Evolutionary conservation across 2,113 vertebrate species (phyloP), one percentile per base, ranked within the genome.

Genomic region (Carlito syrichta): DNA sequence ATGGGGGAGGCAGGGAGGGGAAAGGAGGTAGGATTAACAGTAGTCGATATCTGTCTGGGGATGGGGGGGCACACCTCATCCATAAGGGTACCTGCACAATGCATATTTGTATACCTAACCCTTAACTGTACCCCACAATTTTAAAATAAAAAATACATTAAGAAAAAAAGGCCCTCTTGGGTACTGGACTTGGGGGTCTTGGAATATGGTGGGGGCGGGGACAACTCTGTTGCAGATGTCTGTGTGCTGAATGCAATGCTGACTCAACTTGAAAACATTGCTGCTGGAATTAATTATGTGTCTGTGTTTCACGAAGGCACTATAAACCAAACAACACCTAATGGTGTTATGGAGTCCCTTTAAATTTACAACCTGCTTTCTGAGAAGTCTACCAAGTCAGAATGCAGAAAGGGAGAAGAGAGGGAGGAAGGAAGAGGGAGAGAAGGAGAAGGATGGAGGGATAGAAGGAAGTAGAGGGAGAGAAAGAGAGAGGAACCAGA

Each of bases 221-320:
- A 9, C 30, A 38, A 35, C 38, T 84, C 8, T 45, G 4, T 11
- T 7, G 30, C 40, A 68, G 63, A 63, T 16, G 4, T 68, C 56
- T 23, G 12, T 19, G 30, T 86, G 45, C 85, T 16, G 11, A 76
- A 40, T 3, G 13, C 0, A 6, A 48, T 43, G 68, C 89, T 79
- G 50, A 81, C 54, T 94, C 48, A 35, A 91, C 43, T 54, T 60
- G 66, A 78, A 74, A 22, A 76, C 83, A 71, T 62, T 76, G 20
- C 43, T 93, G 56, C 32, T 88, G 17, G 56, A 91, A 86, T 94
- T 91, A 95, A 79, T 86, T 93, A 94, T 58, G 83, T 83, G 73
- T 89, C 85, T 83, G 35, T 52, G 69, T 90, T 91, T 93, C 76
- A 58, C 0, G 5, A 74, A 95, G 85, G 63, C 25, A 43, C 87